Evolutionary conservation across 2,888 invertebrate genomes (phyloP).

Genomic region (Parelbella ahira): DNA sequence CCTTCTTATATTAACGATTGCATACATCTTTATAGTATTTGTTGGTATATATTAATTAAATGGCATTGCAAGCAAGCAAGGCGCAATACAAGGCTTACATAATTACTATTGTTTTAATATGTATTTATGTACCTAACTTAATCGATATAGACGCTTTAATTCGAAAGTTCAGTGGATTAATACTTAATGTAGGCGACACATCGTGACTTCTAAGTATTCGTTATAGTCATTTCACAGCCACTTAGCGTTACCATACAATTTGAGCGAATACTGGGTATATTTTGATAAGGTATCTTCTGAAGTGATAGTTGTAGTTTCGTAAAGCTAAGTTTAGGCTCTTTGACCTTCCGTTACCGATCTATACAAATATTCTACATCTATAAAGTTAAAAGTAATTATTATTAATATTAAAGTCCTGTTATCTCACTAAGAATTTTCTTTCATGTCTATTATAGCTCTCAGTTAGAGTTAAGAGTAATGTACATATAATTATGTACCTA

Average conservation of each 20-base stretch:
- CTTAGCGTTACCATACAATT: constrained; percentile 27
- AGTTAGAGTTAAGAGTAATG: constrained; percentile 2
- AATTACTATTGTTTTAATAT: background rate
- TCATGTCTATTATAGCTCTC: background rate
- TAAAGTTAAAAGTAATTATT: constrained; percentile 9
- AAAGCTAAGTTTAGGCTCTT: constrained; percentile 15
- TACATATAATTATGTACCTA: no score
- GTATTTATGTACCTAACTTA: no score
- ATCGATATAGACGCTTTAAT: no score
- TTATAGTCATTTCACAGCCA: constrained; percentile 30
- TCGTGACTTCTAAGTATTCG: background rate
- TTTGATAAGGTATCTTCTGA: constrained; percentile 7
- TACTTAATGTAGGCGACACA: no score
- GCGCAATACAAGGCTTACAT: constrained; percentile 10
- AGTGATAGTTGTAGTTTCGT: constrained; percentile 7
- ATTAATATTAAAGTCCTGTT: constrained; percentile 12
- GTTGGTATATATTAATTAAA: no score
- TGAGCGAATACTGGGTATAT: background rate
- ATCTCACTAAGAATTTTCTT: constrained; percentile 13
- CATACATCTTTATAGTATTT: no score
- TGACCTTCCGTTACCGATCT: constrained; percentile 2
- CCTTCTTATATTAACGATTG: no score
- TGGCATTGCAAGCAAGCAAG: constrained; percentile 21
- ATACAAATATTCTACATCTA: constrained; percentile 18
- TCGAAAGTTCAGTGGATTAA: no score